These are phyloP conservation scores for Saguinus oedipus DNA, from an alignment of 2,797 vertebrate genomes.

Conservation along the genomic window DNA sequence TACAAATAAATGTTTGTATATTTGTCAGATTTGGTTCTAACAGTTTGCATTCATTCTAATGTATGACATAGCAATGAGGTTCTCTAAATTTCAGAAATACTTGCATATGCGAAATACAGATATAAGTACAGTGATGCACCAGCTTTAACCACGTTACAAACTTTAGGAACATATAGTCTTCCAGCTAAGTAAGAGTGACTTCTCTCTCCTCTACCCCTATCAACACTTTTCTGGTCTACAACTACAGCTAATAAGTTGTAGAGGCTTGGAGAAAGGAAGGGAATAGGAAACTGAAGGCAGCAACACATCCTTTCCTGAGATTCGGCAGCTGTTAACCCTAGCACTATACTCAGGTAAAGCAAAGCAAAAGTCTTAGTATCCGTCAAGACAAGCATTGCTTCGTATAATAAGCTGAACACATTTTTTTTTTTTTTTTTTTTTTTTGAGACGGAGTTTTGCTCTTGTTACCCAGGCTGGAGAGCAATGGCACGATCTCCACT, in stretches of 20 bases:
- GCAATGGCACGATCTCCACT: too few species aligned
- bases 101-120: neutral
- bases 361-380: neutral
- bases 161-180: neutral
- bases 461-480: too few species aligned
- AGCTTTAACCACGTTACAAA: neutral
- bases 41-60: neutral
- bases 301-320: neutral
- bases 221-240: neutral
- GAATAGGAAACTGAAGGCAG: neutral
- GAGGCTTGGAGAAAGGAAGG: neutral
- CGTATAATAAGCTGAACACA: neutral
- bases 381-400: neutral
- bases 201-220: neutral
- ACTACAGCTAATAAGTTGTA: neutral
- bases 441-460: too few species aligned
- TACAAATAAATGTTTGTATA: neutral
- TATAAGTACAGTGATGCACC: neutral
- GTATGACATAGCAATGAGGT: neutral
- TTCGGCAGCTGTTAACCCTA: neutral
- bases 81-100: neutral
- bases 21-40: neutral
- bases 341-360: neutral
- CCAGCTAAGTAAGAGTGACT: neutral
- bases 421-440: neutral